Percentiles rank a stretch among this genome's conserved stretches.
Evolutionary conservation across 1,140 invertebrate genomes (phyloP).

Genomic region (roundworm (Caenorhabditis elegans)): DNA sequence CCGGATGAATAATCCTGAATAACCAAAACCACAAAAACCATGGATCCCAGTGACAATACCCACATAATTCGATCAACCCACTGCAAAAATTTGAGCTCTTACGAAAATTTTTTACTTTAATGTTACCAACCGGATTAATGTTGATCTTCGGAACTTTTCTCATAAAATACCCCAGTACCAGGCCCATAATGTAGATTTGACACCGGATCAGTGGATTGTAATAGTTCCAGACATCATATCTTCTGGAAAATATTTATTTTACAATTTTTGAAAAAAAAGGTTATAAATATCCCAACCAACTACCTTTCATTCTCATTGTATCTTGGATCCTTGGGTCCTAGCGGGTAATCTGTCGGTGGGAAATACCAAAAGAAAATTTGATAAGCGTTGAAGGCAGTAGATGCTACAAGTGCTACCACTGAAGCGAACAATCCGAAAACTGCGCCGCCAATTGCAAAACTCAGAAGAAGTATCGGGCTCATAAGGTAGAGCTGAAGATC

Average conservation of each 20-base stretch:
- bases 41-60: not conserved
- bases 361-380: constrained; percentile 41
- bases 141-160: not conserved
- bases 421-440: not conserved
- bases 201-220: constrained; percentile 1
- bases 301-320: not conserved
- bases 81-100: not conserved
- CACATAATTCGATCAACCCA: not conserved
- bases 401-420: not conserved
- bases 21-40: not conserved
- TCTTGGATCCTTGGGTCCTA: constrained; percentile 39
- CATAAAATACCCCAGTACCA: not conserved
- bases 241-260: not conserved
- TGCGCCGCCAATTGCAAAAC: constrained; percentile 21
- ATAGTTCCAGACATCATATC: constrained; percentile 30
- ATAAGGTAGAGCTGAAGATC: constrained; percentile 37
- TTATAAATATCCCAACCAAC: too few relatives aligned
- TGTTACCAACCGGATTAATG: not conserved
- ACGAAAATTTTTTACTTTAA: too few relatives aligned
- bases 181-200: not conserved
- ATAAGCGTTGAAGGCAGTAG: constrained; percentile 44
- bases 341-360: constrained; percentile 43
- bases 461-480: constrained; percentile 32
- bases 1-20: not conserved
- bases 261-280: too few relatives aligned